Evolutionary conservation across 2,797 vertebrate genomes (phyloP), one percentile per base, ranked within the genome.

Genomic region (Ptychadena robeensis): DNA sequence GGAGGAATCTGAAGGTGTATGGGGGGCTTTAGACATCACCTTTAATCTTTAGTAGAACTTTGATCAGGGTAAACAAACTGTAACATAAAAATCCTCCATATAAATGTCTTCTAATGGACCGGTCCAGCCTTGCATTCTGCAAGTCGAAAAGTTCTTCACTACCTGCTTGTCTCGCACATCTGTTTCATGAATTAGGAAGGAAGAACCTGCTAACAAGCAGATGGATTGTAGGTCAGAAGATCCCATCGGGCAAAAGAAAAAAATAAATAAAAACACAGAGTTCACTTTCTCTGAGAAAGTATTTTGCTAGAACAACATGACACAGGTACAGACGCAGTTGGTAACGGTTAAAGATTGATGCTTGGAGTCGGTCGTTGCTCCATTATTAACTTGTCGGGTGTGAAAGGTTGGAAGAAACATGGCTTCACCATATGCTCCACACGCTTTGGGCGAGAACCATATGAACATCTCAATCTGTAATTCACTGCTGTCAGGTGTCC

Each of bases 141-240:
- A 66, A 66, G 64, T 66, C 30, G 9, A 12, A n/a, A 68, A 37
- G 66, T 35, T 68, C n/a, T 9, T 22, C 64, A 22, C 27, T 34
- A 61, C 14, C 30, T 88, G 66, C 80, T 85, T 88, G 25, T 73
- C 67, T 79, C 77, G 86, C 67, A 68, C 84, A 87, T 78, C 82
- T 87, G 81, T 77, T 86, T 86, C 80, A 88, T 91, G 80, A 90
- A 92, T 89, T 91, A 88, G 78, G 80, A 86, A 86, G 87, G 70
- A 87, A 18, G 1, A 44, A 86, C 30, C 70, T 86, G 82, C 63
- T 82, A 89, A 81, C 85, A 86, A 88, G 85, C 87, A 90, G 87
- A 86, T 88, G 85, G 82, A 83, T 87, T 88, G 79, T 57, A 81
- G 79, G 82, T 87, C 89, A 86, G 87, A 81, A 79, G 76, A 64